A percentile compares a stretch with the other conserved stretches of the same genome.
These are phyloP conservation scores for Sylvia atricapilla DNA, from an alignment of 2,113 vertebrate species.

Conservation along the genomic window DNA sequence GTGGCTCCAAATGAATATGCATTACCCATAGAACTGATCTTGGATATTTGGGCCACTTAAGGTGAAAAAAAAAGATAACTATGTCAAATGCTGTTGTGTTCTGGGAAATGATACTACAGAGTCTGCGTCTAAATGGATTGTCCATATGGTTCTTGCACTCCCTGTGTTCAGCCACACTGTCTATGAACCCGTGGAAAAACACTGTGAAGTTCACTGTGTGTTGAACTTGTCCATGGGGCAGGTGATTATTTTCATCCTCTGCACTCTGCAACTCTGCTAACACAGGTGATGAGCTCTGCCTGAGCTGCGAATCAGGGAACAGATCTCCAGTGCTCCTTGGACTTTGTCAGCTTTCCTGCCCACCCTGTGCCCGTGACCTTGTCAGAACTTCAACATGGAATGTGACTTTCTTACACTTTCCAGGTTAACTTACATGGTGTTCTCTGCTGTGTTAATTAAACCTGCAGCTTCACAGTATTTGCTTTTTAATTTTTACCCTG, in stretches of 20 bases:
- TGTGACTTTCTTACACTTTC: background rate
- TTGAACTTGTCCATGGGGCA: background rate
- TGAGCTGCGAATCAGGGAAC: background rate
- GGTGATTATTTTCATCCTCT: background rate
- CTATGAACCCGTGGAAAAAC: background rate
- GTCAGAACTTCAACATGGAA: background rate
- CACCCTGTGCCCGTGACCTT: background rate
- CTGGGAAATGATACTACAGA: background rate
- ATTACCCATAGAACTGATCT: background rate
- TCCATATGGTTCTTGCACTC: background rate
- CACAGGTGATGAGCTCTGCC: background rate
- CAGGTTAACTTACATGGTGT: background rate
- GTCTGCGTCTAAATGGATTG: background rate
- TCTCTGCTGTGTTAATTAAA: background rate
- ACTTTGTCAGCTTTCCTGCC: background rate
- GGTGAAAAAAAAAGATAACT: background rate
- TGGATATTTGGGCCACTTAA: background rate
- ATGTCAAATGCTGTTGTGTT: background rate
- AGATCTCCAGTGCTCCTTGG: background rate
- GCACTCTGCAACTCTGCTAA: background rate
- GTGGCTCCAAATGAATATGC: background rate
- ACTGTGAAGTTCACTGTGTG: background rate
- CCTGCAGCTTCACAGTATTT: background rate
- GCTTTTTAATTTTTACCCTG: background rate
- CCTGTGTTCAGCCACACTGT: background rate